These are phyloP conservation scores for Nebria salina DNA, from an alignment of 2,888 invertebrate genomes.

Conservation along the genomic window DNA sequence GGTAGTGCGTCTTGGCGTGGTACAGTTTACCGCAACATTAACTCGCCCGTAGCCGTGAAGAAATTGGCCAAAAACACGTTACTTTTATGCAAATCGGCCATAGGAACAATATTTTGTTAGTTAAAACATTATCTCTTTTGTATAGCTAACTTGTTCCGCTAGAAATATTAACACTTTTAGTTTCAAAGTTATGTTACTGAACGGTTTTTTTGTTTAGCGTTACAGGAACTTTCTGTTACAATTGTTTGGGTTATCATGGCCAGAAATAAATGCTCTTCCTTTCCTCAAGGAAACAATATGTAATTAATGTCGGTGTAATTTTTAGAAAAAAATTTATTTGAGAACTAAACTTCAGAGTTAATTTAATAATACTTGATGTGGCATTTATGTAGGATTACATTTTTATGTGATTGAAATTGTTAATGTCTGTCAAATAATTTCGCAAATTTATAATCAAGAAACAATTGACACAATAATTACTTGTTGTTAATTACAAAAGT, in stretches of 20 bases:
- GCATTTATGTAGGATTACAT: too few species aligned
- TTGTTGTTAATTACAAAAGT: slow-evolving; percentile 31
- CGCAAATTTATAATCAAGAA: neutral
- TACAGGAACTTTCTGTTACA: neutral
- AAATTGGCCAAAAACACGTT: neutral
- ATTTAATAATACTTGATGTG: too few species aligned
- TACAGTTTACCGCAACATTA: neutral
- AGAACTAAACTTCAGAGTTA: too few species aligned
- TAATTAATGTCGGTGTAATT: neutral
- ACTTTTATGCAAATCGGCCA: neutral
- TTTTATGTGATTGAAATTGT: neutral
- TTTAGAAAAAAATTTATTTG: too few species aligned
- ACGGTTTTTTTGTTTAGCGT: neutral
- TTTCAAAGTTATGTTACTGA: neutral
- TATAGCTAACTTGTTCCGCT: neutral
- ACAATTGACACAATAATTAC: slow-evolving; percentile 39
- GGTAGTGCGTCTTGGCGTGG: neutral
- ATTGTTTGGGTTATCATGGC: neutral
- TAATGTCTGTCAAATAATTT: neutral
- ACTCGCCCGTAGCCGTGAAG: neutral
- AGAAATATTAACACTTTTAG: neutral
- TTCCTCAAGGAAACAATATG: neutral
- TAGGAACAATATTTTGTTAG: neutral
- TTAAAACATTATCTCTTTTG: neutral
- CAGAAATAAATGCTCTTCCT: neutral